A percentile compares a stretch with the other conserved stretches of the same genome.
Conservation (phyloP, 1,140 invertebrate genomes). For the Macrotrachela quadricornifera region DNA sequence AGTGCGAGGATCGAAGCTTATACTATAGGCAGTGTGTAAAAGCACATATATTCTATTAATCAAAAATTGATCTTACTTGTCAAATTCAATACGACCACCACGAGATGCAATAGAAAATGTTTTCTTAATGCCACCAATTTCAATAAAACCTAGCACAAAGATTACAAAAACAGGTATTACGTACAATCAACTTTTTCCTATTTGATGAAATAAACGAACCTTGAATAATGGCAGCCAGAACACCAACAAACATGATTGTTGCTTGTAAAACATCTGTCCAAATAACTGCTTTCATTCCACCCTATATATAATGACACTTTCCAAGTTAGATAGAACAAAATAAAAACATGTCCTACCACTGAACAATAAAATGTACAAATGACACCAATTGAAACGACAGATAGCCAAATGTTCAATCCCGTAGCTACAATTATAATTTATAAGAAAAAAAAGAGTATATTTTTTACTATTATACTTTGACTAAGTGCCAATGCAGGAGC, state of each 20-base stretch:
- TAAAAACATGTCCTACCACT: conserved; percentile 45
- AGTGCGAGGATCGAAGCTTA: too few relatives aligned
- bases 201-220: conserved; percentile 13
- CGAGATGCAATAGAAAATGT: conserved; percentile 45
- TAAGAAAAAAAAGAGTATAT: too few relatives aligned
- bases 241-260: conserved; percentile 56
- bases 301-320: too few relatives aligned
- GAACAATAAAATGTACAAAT: conserved; percentile 66
- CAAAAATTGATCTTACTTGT: conserved; percentile 35
- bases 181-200: conserved; percentile 32
- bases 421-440: conserved; percentile 44
- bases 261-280: conserved; percentile 67
- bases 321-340: too few relatives aligned
- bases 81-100: conserved; percentile 44
- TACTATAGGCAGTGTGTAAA: too few relatives aligned
- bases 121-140: conserved; percentile 39
- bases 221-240: conserved; percentile 41
- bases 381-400: conserved; percentile 56
- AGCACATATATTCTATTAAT: too few relatives aligned
- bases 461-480: conserved; percentile 63
- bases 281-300: conserved; percentile 20
- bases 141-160: conserved; percentile 3
- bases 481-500: conserved; percentile 71
- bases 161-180: too few relatives aligned
- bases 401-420: conserved; percentile 44